These are phyloP conservation scores for Himantopus leucocephalus DNA, from an alignment of 2,113 vertebrate genomes.

Conservation along the genomic window DNA sequence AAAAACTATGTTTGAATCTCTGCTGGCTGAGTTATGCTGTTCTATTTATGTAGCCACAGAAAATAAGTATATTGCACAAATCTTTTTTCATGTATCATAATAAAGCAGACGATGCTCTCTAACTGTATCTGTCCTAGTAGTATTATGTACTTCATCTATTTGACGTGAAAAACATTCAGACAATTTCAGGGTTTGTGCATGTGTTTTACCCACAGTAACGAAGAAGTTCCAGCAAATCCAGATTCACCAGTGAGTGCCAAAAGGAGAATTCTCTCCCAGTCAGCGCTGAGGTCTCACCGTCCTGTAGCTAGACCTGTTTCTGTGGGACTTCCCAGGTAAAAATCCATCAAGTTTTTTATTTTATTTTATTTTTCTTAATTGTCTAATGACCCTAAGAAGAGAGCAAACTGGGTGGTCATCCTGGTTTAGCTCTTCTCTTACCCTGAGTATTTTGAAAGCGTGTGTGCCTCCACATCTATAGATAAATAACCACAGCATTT, in stretches of 20 bases:
- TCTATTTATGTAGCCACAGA: not conserved
- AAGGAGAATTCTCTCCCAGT: constrained; percentile 87
- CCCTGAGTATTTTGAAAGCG: not conserved
- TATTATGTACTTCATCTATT: not conserved
- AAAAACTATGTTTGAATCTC: not conserved
- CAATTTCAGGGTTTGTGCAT: not conserved
- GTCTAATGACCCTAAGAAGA: not conserved
- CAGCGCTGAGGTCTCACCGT: constrained; percentile 91
- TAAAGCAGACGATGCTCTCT: accelerated
- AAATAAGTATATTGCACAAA: not conserved
- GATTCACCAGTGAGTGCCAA: constrained; percentile 83
- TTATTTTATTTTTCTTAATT: not conserved
- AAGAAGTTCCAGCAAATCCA: constrained; percentile 69
- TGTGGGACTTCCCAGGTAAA: constrained; percentile 84
- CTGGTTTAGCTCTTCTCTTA: not conserved
- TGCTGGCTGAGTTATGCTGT: not conserved
- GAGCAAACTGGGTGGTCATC: not conserved
- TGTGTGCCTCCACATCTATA: not conserved
- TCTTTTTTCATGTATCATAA: not conserved
- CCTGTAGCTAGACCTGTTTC: constrained; percentile 91
- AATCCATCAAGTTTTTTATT: not conserved
- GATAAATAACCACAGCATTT: not conserved
- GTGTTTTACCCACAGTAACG: constrained; percentile 56
- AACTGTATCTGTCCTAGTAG: accelerated
- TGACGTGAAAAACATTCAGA: not conserved